Percentiles rank a stretch among this genome's conserved stretches.
phyloP scores from a whole-genome alignment of 2,888 invertebrate species.

The Eilema sororculum region DNA sequence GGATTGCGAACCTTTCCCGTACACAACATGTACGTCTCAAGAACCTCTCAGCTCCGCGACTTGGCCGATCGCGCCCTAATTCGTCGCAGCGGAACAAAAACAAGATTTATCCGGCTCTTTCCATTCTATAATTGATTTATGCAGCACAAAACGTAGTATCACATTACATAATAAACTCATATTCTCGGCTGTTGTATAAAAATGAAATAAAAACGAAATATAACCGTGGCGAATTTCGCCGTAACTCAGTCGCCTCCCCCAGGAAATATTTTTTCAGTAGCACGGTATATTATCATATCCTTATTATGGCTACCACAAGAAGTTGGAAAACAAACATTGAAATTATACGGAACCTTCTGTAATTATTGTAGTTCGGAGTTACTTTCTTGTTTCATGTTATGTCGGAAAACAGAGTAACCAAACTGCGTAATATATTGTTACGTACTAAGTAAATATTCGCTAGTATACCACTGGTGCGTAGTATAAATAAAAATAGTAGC shows the following conservation, averaged over 20 bases:
- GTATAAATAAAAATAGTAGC: background rate
- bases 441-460: background rate
- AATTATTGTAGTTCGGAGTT: conserved; percentile 11
- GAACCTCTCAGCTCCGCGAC: background rate
- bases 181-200: conserved; percentile 38
- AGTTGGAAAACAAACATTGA: conserved; percentile 19
- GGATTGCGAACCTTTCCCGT: background rate
- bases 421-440: background rate
- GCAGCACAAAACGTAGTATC: conserved; percentile 27
- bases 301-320: conserved; percentile 28
- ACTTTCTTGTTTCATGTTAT: background rate
- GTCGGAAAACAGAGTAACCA: background rate
- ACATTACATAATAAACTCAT: conserved; percentile 41
- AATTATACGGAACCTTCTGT: conserved; percentile 16
- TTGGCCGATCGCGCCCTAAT: background rate
- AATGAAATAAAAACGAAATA: conserved; percentile 45
- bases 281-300: conserved; percentile 40
- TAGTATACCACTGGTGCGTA: background rate
- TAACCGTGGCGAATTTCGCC: conserved; percentile 26
- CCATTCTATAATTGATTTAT: conserved; percentile 35
- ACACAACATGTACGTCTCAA: background rate
- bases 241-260: conserved; percentile 25
- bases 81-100: background rate
- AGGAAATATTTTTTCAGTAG: conserved; percentile 43
- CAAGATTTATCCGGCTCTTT: conserved; percentile 5